Conservation (phyloP, 2,888 invertebrate genomes). For the Cacoxenus indagator region DNA sequence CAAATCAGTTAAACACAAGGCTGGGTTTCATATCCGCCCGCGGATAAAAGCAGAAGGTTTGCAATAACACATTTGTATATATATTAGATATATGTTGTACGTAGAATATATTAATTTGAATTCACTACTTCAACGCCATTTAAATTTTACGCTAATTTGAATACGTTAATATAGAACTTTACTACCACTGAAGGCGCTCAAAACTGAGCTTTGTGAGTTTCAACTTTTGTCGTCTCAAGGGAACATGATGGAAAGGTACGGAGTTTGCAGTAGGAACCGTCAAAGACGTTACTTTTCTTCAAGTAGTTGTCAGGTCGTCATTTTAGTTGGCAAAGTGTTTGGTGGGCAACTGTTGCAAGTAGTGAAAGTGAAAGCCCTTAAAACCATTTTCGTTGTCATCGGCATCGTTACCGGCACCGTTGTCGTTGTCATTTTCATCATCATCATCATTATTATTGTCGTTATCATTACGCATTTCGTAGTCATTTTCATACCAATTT, state of each 20-base stretch:
- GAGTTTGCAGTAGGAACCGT: conserved; percentile 52
- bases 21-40: conserved; percentile 6
- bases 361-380: conserved; percentile 60
- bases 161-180: background rate
- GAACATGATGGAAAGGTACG: background rate
- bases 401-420: conserved; percentile 6
- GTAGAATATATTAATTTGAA: background rate
- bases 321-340: conserved; percentile 56
- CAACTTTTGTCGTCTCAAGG: background rate
- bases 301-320: conserved; percentile 20
- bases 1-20: background rate
- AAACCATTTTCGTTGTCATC: conserved; percentile 38
- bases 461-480: background rate
- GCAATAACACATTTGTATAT: background rate
- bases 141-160: background rate
- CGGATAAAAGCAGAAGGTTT: conserved; percentile 11
- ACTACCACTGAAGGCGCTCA: background rate
- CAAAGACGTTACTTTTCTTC: conserved; percentile 45
- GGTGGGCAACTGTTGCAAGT: conserved; percentile 66
- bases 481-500: conserved; percentile 31
- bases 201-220: background rate
- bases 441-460: conserved; percentile 36
- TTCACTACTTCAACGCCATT: background rate
- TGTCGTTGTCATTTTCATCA: conserved; percentile 28
- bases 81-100: background rate